Evolutionary conservation across 2,113 vertebrate genomes (phyloP), one percentile per base, ranked within the genome.

Genomic region (Lota lota): DNA sequence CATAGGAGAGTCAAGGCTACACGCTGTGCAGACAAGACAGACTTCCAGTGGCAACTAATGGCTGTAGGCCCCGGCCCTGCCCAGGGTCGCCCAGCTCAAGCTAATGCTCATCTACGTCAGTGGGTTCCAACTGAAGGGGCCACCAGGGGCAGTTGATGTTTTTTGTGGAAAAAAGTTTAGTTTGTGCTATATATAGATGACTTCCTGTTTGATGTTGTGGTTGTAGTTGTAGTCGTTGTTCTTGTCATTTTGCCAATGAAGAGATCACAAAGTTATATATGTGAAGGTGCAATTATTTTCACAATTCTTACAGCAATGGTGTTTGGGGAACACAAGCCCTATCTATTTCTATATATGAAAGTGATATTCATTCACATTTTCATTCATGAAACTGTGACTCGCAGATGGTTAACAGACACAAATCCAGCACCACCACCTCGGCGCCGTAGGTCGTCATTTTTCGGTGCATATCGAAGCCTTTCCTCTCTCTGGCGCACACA

Each of bases 61-160:
- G 73, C 75, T 73, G 76, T 64, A 58, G 70, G 76, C 63, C 66
- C 70, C 33, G 66, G 74, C 71, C 69, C 40, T 19, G 69, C 83
- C 71, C 58, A 61, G 56, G 60, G 75, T 78, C 70, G 77, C 64
- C 72, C 4, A 17, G 17, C 53, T n/a, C 16, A 1, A 18, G 53
- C 59, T 17, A 69, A 65, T 72, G 67, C 66, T 59, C 67, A 69
- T 71, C 19, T 51, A 47, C 57, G 24, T 53, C 22, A 50, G 51
- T 69, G 22, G 20, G 54, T 36, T 70, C 50, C 54, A 67, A 36
- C 47, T 22, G 3, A 1, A 16, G 63, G 63, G 63, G n/a, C 40
- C 15, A 14, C 40, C 28, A 5, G 36, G 63, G 19, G 63, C 63
- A 21, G 36, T 50, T 63, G 33, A 10, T 63, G 28, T 40, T 20